Base-by-base conservation (phyloP, 1,140 invertebrate genomes). In the Trichomalopsis sarcophagae region DNA sequence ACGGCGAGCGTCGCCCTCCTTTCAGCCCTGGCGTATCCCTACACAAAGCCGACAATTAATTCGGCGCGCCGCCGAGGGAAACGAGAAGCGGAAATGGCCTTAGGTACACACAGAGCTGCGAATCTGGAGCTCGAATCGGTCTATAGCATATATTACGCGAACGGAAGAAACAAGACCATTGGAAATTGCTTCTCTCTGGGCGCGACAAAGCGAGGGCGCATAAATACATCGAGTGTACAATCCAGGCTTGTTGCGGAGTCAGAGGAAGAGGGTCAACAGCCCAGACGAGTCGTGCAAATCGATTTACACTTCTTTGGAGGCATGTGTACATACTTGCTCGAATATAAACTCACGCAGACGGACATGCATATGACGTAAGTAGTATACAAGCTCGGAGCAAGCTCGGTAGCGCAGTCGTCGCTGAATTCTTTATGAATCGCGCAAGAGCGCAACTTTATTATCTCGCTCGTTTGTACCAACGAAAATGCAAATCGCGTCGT, bases 31-130 rank as follows among this genome's bases (percentile, higher is more conserved):
- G 27, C 50, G 50, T 44, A 7, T 13, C 55, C 55, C n/a, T 62
- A 44, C 9, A 44, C 10, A n/a, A 62, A 62, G 68, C 2, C 30
- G 87, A 90, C 90, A 92, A 92, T 92, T 92, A 92, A 92, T 92
- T 89, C 88, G 86, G 66, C 88, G 88, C 88, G 82, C 86, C 87
- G 84, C 86, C 68, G 87, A 81, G 86, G 87, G 88, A 89, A 92
- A 92, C 91, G 92, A 91, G 89, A 91, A 88, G 79, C 90, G 91
- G 91, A 93, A 92, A 92, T 87, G 90, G 87, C 90, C 87, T 84
- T n/a, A 13, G 69, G 13, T 73, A 30, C 30, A 84, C 81, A 83
- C 33, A 83, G 40, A 44, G 7, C 40, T 44, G 50, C 73, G 80
- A 87, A 85, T 87, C 86, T 84, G 73, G 79, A 84, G 86, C 74